A percentile compares a stretch with the other conserved stretches of the same genome.
Evolutionary conservation across 2,888 invertebrate species (phyloP).

Genomic region (Crepidodera aurea): DNA sequence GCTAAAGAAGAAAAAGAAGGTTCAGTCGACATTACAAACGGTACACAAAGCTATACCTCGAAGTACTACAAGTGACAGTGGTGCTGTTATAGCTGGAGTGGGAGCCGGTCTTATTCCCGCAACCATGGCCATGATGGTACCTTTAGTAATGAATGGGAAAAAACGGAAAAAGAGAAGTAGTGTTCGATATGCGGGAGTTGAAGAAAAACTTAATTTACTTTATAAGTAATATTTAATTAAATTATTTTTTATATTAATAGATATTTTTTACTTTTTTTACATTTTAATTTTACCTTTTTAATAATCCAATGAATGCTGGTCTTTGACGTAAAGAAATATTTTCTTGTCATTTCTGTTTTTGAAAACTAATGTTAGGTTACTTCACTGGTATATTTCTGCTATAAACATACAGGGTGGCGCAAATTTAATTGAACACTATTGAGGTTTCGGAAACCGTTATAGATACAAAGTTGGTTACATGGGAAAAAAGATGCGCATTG

Average conservation of each 20-base stretch:
- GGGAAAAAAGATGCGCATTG: too few relatives aligned
- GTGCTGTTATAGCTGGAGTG: conserved; percentile 75
- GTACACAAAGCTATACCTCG: conserved; percentile 35
- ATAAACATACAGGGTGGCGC: too few relatives aligned
- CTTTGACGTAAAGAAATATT: too few relatives aligned
- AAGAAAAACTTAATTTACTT: not conserved
- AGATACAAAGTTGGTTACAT: too few relatives aligned
- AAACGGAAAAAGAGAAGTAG: conserved; percentile 47
- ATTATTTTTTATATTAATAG: not conserved
- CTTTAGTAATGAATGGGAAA: conserved; percentile 74
- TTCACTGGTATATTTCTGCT: too few relatives aligned
- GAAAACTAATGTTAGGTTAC: too few relatives aligned
- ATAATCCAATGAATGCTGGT: too few relatives aligned
- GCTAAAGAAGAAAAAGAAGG: conserved; percentile 37
- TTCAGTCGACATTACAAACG: conserved; percentile 29
- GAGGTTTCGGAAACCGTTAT: too few relatives aligned
- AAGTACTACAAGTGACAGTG: conserved; percentile 62
- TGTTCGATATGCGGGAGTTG: not conserved
- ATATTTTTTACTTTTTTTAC: too few relatives aligned
- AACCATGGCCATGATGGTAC: conserved; percentile 82
- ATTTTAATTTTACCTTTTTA: too few relatives aligned
- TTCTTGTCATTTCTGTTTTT: too few relatives aligned
- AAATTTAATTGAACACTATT: too few relatives aligned
- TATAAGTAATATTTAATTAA: not conserved
- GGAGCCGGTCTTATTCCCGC: conserved; percentile 83